Evolutionary conservation across 1,140 invertebrate species (phyloP), one percentile per base, ranked within the genome.

Genomic region (Polyergus mexicanus): DNA sequence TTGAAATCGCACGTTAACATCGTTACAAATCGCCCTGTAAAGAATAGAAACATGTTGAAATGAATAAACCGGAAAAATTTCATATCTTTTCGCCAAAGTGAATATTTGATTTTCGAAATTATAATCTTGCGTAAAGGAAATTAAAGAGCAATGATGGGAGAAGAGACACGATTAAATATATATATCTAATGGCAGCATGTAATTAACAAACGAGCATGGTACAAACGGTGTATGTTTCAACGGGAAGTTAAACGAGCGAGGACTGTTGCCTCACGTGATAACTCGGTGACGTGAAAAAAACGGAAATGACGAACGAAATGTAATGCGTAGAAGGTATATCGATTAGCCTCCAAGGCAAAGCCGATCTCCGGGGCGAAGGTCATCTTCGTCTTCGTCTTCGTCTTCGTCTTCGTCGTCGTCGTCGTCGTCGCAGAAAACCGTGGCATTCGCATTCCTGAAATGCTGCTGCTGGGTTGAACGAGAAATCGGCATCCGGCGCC

Each of bases 391-490:
- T 63, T 69, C 85, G 51, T 38, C 56, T n/a, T 2, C 44, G 62
- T n/a, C n/a, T n/a, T n/a, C n/a, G n/a, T n/a, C n/a, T n/a, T 85
- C 65, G 19, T 47, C 74, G 63, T 28, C 74, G 54, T 78, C 60
- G 58, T 69, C 85, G 51, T 38, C 56, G 25, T 2, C 44, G 62
- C 22, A 72, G 69, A 69, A 89, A 89, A 89, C 68, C 76, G 11
- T 86, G 85, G 78, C 88, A 89, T 90, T 90, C 89, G 91, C 92
- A 92, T 94, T 93, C 92, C 91, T 88, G 92, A 93, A 93, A 93
- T 89, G 89, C 91, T 89, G 88, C 77, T 83, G 88, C 77, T 83
- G 84, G 68, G 87, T 92, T 87, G 85, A 85, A 81, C 89, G 87
- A 83, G 87, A 84, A 89, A 92, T 89, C 84, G 89, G 80, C 80